These are phyloP conservation scores for Haemorhous mexicanus DNA, from an alignment of 2,113 vertebrate species.

Conservation along the genomic window DNA sequence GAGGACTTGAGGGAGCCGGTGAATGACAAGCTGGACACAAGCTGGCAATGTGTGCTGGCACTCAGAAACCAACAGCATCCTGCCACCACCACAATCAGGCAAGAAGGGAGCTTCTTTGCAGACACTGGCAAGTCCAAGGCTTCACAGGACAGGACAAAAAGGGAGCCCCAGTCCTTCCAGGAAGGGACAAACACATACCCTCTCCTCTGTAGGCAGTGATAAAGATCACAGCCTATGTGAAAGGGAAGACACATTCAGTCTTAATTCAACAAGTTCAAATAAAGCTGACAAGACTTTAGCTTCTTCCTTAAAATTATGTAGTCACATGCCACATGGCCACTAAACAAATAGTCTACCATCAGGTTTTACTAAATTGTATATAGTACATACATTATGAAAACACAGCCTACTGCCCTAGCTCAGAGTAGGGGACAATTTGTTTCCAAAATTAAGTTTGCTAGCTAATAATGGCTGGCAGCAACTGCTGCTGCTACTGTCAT, in stretches of 20 bases:
- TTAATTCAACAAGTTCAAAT: not conserved
- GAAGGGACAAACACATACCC: not conserved
- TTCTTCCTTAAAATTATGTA: not conserved
- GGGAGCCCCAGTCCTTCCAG: not conserved
- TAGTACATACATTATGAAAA: not conserved
- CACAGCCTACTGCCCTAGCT: not conserved
- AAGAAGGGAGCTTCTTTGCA: not conserved
- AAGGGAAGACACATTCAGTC: not conserved
- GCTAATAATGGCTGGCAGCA: conserved; percentile 16
- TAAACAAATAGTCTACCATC: not conserved
- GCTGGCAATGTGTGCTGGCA: rapidly evolving
- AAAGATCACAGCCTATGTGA: not conserved
- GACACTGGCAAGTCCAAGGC: rapidly evolving
- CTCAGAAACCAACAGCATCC: not conserved
- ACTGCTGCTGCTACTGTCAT: not conserved
- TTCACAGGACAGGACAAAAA: not conserved
- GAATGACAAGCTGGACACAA: not conserved
- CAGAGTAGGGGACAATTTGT: not conserved
- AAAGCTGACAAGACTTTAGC: not conserved
- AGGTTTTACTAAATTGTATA: not conserved
- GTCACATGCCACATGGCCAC: not conserved
- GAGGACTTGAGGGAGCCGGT: not conserved
- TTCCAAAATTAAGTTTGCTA: not conserved
- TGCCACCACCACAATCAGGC: not conserved
- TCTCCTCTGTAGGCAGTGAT: not conserved